Evolutionary conservation across 2,888 invertebrate genomes (phyloP), one percentile per base, ranked within the genome.

Genomic region (Limnephilus lunatus): DNA sequence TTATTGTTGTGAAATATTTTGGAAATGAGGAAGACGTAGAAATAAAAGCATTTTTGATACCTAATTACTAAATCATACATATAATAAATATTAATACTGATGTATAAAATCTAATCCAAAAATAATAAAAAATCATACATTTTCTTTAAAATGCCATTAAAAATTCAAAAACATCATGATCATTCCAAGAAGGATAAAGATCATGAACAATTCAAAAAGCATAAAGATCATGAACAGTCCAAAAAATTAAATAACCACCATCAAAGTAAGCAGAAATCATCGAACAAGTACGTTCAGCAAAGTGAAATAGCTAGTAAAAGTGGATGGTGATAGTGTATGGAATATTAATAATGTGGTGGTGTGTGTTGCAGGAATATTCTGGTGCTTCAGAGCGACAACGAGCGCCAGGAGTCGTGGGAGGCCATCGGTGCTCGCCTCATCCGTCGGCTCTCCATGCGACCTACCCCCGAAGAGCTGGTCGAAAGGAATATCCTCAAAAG

Each of bases 401-500:
- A 99, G 96, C 96, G 98, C 94, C 98, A 98, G 95, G 98, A 99
- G 96, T 98, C 98, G 94, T 98, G 99, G 96, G 98, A 99, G 95
- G 98, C 98, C 93, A 99, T 99, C 95, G 99, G 99, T 91, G 98
- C 98, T 94, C 97, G 99, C 94, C 97, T 99, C 94, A 99, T 98
- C 95, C 97, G 99, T 95, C 98, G 99, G 94, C 96, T 99, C 95
- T 99, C 99, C 95, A 98, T 99, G 98, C 97, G 99, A 94, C 99
- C 99, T 94, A 99, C 99, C 88, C 98, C 98, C 94, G 99, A 99
- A 95, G 99, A 99, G 96, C 97, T 99, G 94, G 99, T 99, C 95
- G 99, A 99, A 95, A 97, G 99, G 94, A 99, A 99, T 95, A 99
- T 99, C 95, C 97, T 99, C 94, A 99, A 99, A 97, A 98, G 99